phyloP scores from a whole-genome alignment of 37 sponge, comb jelly and placozoan species.

The Cliona cf. orientalis region DNA sequence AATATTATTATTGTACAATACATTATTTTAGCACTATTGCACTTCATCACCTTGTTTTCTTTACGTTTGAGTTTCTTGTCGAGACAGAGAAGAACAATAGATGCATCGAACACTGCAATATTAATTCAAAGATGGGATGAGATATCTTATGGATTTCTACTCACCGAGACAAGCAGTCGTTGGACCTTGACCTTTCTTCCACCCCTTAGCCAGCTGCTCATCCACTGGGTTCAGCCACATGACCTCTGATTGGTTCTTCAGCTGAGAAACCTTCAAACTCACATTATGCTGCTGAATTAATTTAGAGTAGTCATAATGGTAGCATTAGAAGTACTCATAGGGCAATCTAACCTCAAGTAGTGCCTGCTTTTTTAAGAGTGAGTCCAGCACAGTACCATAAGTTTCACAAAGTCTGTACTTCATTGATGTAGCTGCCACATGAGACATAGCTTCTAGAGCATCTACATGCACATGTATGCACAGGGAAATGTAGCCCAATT shows the following conservation, averaged over 20 bases:
- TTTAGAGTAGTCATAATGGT: not conserved
- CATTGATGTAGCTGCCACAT: slow-evolving; percentile 81
- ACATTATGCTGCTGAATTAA: slow-evolving; percentile 42
- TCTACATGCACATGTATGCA: slow-evolving; percentile 27
- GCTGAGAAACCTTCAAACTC: slow-evolving; percentile 53
- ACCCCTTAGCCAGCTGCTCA: slow-evolving; percentile 51
- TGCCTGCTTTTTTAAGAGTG: slow-evolving; percentile 40
- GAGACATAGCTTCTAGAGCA: slow-evolving; percentile 55
- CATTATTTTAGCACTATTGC: not conserved
- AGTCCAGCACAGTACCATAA: slow-evolving; percentile 61
- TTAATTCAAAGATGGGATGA: not conserved
- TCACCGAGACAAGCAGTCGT: slow-evolving; percentile 60
- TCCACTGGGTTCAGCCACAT: slow-evolving; percentile 82
- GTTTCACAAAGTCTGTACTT: slow-evolving; percentile 82
- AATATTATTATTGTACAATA: not conserved
- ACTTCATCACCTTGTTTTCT: slow-evolving; percentile 31
- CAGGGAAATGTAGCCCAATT: too few species aligned
- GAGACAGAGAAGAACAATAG: slow-evolving; percentile 53
- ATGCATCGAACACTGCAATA: slow-evolving; percentile 58
- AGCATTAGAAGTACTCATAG: not conserved
- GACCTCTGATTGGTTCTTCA: slow-evolving; percentile 53
- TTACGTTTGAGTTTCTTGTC: slow-evolving; percentile 35
- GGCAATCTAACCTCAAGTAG: not conserved
- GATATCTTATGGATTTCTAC: not conserved
- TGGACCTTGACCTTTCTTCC: slow-evolving; percentile 91